Evolutionary conservation across 2,113 vertebrate genomes (phyloP), one percentile per base, ranked within the genome.

Genomic region (Chloropsis hardwickii): DNA sequence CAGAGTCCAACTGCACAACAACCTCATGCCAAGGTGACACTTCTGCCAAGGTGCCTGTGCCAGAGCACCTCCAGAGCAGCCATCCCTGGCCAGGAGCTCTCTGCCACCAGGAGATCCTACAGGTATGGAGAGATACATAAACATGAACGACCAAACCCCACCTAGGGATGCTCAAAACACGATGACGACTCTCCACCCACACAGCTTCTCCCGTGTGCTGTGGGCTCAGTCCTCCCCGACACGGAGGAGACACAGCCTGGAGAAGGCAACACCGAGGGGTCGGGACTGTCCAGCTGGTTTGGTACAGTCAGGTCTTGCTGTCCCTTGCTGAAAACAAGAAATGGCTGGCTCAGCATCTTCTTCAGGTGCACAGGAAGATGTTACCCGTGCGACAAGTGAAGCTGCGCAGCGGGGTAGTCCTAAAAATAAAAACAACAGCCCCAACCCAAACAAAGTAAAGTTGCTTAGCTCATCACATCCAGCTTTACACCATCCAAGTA

Each of bases 381-480:
- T 73, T 25, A 84, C 51, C 57, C 79, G 5, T 28, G 45, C 0
- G 1, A 90, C 81, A 60, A 88, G 82, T 0, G 33, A 82, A 80
- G 76, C 40, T 39, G 72, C 3, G 45, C 7, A 1, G 71, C 39
- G 11, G 35, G 67, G 14, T 6, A 86, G 40, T 10, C 79, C 76
- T 62, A 61, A 92, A 90, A 90, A 57, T 33, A 33, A 87, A 83
- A 74, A 25, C 31, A 61, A 24, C 67, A 90, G 67, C 56, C 70
- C 60, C 81, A 77, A 83, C 67, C 86, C 83, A 88, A 96, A 89
- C 81, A 84, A 81, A 84, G 64, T 11, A 13, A 81, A 96, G 65
- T 67, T 90, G 86, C 95, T 90, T 86, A 90, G 94, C 93, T 96
- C 92, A 94, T 88, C 94, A 83, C 72, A 86, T 78, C 66, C 76